Conservation (phyloP, 2,888 invertebrate genomes). For the Deroplatys truncata region DNA sequence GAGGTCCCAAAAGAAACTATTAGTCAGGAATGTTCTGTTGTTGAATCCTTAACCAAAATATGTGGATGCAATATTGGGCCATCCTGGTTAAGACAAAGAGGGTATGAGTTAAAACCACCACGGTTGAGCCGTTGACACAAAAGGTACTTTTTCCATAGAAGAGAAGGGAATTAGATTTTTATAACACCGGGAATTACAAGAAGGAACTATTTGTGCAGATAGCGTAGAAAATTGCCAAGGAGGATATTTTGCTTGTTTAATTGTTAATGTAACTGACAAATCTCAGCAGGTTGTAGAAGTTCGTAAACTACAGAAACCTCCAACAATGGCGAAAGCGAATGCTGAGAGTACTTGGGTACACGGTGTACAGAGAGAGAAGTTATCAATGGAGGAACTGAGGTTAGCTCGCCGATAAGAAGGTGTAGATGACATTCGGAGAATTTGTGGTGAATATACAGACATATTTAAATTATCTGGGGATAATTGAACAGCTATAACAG, state of each 20-base stretch:
- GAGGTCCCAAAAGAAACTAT: too few species aligned
- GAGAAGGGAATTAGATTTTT: too few species aligned
- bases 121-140: too few species aligned
- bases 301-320: background rate
- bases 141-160: too few species aligned
- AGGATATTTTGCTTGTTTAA: background rate
- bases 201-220: too few species aligned
- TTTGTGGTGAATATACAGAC: background rate
- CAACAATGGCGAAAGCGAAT: background rate
- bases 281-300: background rate
- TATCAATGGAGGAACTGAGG: background rate
- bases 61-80: too few species aligned
- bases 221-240: background rate
- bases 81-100: too few species aligned
- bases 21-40: too few species aligned
- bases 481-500: background rate
- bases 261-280: background rate
- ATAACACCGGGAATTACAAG: too few species aligned
- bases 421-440: background rate
- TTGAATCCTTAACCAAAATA: too few species aligned
- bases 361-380: background rate
- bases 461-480: background rate
- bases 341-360: background rate
- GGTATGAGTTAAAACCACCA: too few species aligned
- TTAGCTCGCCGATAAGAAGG: background rate